phyloP scores from a whole-genome alignment of 2,888 invertebrate species.

The Gisinianus flammeolus region DNA sequence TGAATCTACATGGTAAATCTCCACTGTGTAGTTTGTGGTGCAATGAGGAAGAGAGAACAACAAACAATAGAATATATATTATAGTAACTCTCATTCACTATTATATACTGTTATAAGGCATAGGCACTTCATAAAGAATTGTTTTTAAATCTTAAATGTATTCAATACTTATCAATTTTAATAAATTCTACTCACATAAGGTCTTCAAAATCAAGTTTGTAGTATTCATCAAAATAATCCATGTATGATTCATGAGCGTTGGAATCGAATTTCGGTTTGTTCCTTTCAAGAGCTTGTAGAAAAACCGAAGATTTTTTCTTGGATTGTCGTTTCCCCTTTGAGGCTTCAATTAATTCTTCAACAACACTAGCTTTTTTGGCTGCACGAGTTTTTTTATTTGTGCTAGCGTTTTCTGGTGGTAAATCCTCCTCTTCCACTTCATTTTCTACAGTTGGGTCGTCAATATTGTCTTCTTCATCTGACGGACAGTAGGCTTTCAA shows the following conservation, averaged over 20 bases:
- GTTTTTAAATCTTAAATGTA: too few relatives aligned
- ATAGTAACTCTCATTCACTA: too few relatives aligned
- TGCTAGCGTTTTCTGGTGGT: not conserved
- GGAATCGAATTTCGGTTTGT: slow-evolving; percentile 87
- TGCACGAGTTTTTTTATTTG: not conserved
- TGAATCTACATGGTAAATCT: slow-evolving; percentile 88
- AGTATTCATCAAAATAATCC: slow-evolving; percentile 93
- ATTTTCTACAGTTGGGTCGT: slow-evolving; percentile 37
- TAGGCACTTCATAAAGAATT: too few relatives aligned
- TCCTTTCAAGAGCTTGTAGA: slow-evolving; percentile 72
- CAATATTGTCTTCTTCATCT: slow-evolving; percentile 37
- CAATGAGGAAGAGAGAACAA: too few relatives aligned
- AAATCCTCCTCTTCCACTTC: slow-evolving; percentile 52
- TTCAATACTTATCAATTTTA: too few relatives aligned
- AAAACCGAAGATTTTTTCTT: slow-evolving; percentile 73
- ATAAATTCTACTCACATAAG: too few relatives aligned
- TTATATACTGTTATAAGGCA: too few relatives aligned
- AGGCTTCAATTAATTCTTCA: slow-evolving; percentile 67
- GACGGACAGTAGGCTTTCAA: slow-evolving; percentile 32
- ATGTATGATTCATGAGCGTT: slow-evolving; percentile 74
- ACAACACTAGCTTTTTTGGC: slow-evolving; percentile 61
- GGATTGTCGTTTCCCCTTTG: slow-evolving; percentile 50
- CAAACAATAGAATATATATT: too few relatives aligned
- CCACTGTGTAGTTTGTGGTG: too few relatives aligned
- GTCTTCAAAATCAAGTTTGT: slow-evolving; percentile 93